Evolutionary conservation across 2,888 invertebrate species (phyloP), one percentile per base, ranked within the genome.

Genomic region (Limnephilus lunatus): DNA sequence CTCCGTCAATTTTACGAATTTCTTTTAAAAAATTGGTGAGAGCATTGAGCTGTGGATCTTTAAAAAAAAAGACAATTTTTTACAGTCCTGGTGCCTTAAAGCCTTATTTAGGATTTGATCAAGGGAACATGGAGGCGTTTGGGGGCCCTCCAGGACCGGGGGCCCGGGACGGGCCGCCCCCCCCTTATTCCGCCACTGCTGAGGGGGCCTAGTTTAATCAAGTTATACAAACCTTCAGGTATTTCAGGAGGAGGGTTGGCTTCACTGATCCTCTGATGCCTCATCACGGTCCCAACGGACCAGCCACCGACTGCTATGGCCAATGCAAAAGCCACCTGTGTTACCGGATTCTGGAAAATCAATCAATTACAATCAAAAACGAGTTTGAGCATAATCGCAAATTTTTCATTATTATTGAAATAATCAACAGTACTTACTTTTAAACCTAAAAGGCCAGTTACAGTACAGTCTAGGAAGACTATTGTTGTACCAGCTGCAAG

Each of bases 321-420:
- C 93, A 98, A 97, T 89, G 97, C 97, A 94, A 97, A 96, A 92
- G 97, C 95, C 85, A 97, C 97, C 97, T 98, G 98, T 92, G 97
- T 95, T 90, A 97, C 95, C 89, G 98, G 98, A 96, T 98, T 97
- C 97, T 98, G 95, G 12, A 86, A 86, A 86, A n/a, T 85, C 25
- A 86, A 86, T 39, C 39, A 39, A 39, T 39, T 44, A 25, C 35
- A 83, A 82, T 68, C 25, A 68, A 5, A 68, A 68, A 68, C 25
- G 7, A 68, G n/a, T n/a, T 68, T 68, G 9, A 68, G n/a, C 9
- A 25, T 68, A 68, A 25, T 68, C 25, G 2, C 1, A 68, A 68
- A 68, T 68, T 25, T n/a, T 9, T 68, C 25, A 68, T 68, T n/a
- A 68, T 25, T 25, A 68, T 68, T 68, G 3, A 68, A 68, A 68